phyloP scores from a whole-genome alignment of 2,797 vertebrate genomes.

The Saxicola maurus region DNA sequence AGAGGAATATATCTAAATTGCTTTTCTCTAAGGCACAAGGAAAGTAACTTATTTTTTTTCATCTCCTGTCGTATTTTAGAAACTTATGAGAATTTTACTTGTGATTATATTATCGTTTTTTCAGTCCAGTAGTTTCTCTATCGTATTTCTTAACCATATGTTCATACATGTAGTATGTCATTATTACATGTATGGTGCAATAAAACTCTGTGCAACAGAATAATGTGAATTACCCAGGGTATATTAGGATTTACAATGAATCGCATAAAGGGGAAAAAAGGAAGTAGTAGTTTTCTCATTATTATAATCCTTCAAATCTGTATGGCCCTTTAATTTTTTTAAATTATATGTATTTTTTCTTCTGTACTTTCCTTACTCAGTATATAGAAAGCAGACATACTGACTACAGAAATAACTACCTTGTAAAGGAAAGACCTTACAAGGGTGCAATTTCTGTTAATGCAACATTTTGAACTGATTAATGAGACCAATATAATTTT shows the following conservation, averaged over 20 bases:
- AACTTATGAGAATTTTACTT: background rate
- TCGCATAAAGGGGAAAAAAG: fast-evolving
- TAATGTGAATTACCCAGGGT: background rate
- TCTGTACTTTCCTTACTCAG: background rate
- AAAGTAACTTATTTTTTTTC: background rate
- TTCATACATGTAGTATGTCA: background rate
- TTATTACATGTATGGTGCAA: background rate
- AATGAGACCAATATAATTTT: conserved; percentile 16
- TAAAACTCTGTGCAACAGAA: background rate
- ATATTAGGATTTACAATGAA: background rate
- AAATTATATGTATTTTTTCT: background rate
- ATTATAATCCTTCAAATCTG: background rate
- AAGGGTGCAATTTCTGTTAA: background rate
- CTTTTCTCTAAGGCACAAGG: background rate
- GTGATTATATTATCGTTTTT: background rate
- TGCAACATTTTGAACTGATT: background rate
- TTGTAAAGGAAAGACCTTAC: background rate
- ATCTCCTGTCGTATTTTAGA: background rate
- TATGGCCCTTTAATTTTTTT: background rate
- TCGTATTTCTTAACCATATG: background rate
- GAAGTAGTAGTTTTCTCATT: background rate
- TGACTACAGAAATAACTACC: background rate
- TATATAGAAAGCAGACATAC: background rate
- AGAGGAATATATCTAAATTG: background rate
- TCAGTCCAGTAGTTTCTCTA: background rate